Evolutionary conservation across 1,140 invertebrate genomes (phyloP).

Genomic region (Leucophenga varia): DNA sequence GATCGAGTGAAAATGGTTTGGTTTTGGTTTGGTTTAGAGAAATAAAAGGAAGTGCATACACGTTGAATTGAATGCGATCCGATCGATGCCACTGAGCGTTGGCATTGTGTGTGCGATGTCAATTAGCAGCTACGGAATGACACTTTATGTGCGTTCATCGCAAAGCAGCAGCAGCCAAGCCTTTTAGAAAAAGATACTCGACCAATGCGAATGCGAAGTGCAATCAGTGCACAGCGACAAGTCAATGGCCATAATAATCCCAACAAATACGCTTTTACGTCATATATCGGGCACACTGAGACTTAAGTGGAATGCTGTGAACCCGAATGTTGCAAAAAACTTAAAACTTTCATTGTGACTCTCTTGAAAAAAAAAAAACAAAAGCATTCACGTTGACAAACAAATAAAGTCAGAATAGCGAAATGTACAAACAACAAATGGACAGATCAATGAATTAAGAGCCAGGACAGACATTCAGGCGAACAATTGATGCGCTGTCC

Average conservation of each 20-base stretch:
- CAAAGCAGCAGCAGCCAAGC: conserved; percentile 9
- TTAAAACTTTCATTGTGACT: too few species aligned
- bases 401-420: conserved; percentile 38
- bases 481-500: conserved; percentile 39
- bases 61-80: conserved; percentile 8
- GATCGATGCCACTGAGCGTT: conserved; percentile 1
- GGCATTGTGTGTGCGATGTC: conserved; percentile 49
- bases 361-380: too few species aligned
- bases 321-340: too few species aligned
- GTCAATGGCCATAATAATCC: conserved; percentile 39
- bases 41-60: not conserved
- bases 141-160: conserved; percentile 52
- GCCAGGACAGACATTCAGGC: conserved; percentile 35
- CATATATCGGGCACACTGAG: too few species aligned
- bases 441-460: too few species aligned
- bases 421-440: too few species aligned
- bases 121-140: conserved; percentile 55
- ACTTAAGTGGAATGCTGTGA: too few species aligned
- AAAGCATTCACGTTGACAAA: too few species aligned
- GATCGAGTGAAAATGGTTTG: too few species aligned
- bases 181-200: conserved; percentile 9
- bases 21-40: too few species aligned
- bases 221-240: conserved; percentile 52
- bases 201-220: conserved; percentile 48
- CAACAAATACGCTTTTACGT: too few species aligned